These are phyloP conservation scores for Scomber scombrus DNA, from an alignment of 2,113 vertebrate genomes.

Conservation along the genomic window DNA sequence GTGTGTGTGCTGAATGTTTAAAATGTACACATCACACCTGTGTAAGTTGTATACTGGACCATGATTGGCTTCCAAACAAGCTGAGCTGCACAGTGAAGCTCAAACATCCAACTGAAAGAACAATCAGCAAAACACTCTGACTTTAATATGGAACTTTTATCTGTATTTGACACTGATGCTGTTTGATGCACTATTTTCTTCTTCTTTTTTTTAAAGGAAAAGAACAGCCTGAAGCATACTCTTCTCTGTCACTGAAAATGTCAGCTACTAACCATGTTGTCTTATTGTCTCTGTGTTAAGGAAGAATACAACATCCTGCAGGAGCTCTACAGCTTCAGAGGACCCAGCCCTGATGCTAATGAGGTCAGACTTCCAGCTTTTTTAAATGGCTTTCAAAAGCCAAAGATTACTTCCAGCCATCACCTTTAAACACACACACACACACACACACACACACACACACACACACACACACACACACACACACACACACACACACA, in stretches of 20 bases:
- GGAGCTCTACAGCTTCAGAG: slow-evolving; percentile 92
- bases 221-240: too few relatives aligned
- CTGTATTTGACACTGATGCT: too few relatives aligned
- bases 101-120: too few relatives aligned
- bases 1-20: too few relatives aligned
- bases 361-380: slow-evolving; percentile 77
- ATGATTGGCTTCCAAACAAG: too few relatives aligned
- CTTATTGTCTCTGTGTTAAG: slow-evolving; percentile 77
- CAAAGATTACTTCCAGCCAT: neutral
- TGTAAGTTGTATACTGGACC: too few relatives aligned
- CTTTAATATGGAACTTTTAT: too few relatives aligned
- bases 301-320: slow-evolving; percentile 92
- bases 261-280: neutral
- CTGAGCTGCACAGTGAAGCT: too few relatives aligned
- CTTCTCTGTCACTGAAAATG: neutral
- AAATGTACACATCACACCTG: too few relatives aligned
- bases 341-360: slow-evolving; percentile 81
- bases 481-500: neutral
- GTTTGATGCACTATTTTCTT: too few relatives aligned
- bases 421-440: neutral
- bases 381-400: neutral
- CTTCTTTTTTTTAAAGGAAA: too few relatives aligned
- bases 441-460: neutral
- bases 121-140: too few relatives aligned
- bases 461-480: neutral